These are phyloP conservation scores for Dicycla oo DNA, from an alignment of 2,888 invertebrate genomes.

Conservation along the genomic window DNA sequence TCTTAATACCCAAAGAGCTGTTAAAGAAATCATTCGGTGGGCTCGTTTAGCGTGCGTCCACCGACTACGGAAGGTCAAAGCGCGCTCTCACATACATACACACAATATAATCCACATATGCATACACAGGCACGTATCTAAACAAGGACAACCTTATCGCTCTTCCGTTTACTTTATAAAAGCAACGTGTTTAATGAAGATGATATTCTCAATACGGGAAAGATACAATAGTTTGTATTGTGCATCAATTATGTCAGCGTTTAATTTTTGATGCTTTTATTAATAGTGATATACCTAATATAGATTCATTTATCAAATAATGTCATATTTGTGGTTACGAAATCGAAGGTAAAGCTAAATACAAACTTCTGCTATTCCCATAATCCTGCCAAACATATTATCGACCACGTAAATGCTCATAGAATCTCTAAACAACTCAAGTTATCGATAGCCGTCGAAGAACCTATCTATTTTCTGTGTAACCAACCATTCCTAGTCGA, in stretches of 20 bases:
- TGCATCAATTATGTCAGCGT: constrained; percentile 56
- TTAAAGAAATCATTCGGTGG: constrained; percentile 56
- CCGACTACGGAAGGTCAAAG: constrained; percentile 83
- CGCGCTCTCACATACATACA: constrained; percentile 68
- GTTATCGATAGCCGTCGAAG: constrained; percentile 5
- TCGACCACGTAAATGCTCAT: constrained; percentile 5
- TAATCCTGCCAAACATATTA: constrained; percentile 1
- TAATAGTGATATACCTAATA: constrained; percentile 4
- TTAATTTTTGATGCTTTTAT: constrained; percentile 35
- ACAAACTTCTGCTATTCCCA: neutral
- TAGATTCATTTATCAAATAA: neutral
- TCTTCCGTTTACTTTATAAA: constrained; percentile 79
- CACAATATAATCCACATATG: constrained; percentile 68
- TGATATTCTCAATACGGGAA: constrained; percentile 57
- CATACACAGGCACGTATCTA: constrained; percentile 68
- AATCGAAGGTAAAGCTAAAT: neutral
- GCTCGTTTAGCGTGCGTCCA: constrained; percentile 77
- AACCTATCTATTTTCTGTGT: constrained; percentile 45
- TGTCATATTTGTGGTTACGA: neutral
- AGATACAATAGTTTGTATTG: constrained; percentile 57
- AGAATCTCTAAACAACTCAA: constrained; percentile 19
- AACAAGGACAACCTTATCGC: constrained; percentile 77
- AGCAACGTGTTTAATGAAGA: constrained; percentile 70
- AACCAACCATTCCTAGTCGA: constrained; percentile 32
- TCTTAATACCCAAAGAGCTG: constrained; percentile 46